Evolutionary conservation across 37 sponge, comb jelly and placozoan species (phyloP).

Genomic region (Dysidea cf. avara): DNA sequence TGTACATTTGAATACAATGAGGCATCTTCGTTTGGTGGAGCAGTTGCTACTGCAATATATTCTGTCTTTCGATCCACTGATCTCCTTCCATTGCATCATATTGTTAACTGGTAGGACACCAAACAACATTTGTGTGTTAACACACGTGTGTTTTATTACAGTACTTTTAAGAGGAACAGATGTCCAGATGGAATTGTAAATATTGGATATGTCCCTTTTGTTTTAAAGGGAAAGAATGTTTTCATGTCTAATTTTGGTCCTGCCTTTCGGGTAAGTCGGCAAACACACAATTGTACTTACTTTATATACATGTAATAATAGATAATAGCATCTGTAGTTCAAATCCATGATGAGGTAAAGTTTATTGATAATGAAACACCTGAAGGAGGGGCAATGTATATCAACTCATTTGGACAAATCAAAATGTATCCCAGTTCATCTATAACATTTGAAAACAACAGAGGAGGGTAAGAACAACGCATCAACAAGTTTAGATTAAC

Average conservation of each 20-base stretch:
- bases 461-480: conserved; percentile 9
- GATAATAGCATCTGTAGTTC: no score
- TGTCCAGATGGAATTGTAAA: conserved; percentile 30
- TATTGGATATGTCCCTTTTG: conserved; percentile 21
- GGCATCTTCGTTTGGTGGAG: background rate
- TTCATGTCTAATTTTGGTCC: conserved; percentile 57
- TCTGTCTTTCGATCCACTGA: background rate
- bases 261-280: conserved; percentile 31
- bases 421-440: background rate
- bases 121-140: background rate
- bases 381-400: conserved; percentile 39
- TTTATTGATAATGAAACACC: background rate
- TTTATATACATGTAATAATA: no score
- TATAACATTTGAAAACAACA: conserved; percentile 24
- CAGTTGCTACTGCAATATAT: conserved; percentile 2
- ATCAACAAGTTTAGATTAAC: no score
- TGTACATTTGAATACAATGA: background rate
- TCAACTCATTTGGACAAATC: conserved; percentile 48
- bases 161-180: conserved; percentile 26
- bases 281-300: no score
- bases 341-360: no score
- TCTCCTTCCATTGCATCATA: background rate
- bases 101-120: background rate
- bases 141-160: background rate
- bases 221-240: conserved; percentile 13